These are phyloP conservation scores for Heliconius hortense DNA, from an alignment of 2,888 invertebrate species.

Conservation along the genomic window DNA sequence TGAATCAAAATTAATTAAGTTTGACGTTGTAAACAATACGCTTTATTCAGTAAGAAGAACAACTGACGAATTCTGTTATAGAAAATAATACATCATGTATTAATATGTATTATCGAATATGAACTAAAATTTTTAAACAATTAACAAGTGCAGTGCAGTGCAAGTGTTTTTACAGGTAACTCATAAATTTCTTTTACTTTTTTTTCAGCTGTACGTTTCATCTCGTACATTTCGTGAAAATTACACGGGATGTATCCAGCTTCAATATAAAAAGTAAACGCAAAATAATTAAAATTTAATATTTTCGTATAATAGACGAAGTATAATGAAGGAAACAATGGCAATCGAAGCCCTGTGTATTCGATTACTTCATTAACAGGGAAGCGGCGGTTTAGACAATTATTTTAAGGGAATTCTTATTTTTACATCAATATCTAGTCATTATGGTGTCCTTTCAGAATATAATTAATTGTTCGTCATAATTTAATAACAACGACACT, in stretches of 20 bases:
- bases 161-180: no score
- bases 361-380: slow-evolving; percentile 16
- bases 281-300: not conserved
- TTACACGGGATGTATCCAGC: no score
- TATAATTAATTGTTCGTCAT: not conserved
- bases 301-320: slow-evolving; percentile 8
- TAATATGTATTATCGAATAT: not conserved
- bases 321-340: slow-evolving; percentile 9
- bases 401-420: not conserved
- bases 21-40: slow-evolving; percentile 5
- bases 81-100: not conserved
- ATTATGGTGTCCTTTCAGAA: not conserved
- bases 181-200: no score
- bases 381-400: not conserved
- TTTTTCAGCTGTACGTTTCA: no score
- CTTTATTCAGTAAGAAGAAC: not conserved
- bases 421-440: not conserved
- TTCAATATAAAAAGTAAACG: not conserved
- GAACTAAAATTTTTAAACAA: not conserved
- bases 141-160: not conserved
- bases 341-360: slow-evolving; percentile 10
- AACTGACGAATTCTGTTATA: not conserved
- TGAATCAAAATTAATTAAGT: slow-evolving; percentile 3
- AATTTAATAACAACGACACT: not conserved
- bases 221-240: no score